Conservation (phyloP, 2,797 vertebrate genomes). For the Ficedula albicollis region DNA sequence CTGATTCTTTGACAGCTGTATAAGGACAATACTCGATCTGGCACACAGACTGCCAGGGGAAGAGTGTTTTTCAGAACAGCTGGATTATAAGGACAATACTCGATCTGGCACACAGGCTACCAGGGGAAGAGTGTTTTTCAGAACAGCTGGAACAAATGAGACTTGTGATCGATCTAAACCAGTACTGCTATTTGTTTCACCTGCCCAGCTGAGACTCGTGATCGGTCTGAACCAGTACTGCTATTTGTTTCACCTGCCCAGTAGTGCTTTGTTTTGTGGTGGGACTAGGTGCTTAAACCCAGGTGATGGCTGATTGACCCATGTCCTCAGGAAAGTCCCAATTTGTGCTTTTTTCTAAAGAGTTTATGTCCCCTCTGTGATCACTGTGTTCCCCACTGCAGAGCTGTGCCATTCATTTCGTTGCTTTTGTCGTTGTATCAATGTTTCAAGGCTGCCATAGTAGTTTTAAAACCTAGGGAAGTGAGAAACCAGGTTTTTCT, state of each 20-base stretch:
- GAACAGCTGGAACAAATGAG: too few species aligned
- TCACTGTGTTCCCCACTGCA: neutral
- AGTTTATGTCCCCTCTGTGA: accelerated
- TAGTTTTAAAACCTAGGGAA: neutral
- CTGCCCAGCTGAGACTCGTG: neutral
- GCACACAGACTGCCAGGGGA: neutral
- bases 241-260: neutral
- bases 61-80: neutral
- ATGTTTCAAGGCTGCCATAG: neutral
- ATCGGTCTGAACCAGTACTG: neutral
- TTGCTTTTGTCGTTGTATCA: neutral
- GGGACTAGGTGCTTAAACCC: neutral
- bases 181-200: too few species aligned
- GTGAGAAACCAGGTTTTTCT: neutral
- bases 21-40: neutral
- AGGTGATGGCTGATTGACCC: neutral
- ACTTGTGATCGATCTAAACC: too few species aligned
- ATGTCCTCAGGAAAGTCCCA: neutral
- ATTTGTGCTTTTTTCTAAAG: neutral
- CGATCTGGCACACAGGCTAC: too few species aligned
- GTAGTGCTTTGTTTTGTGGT: neutral
- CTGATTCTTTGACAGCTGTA: neutral
- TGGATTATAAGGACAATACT: too few species aligned
- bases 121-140: too few species aligned
- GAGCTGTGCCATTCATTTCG: neutral